Base-by-base conservation (phyloP, 2,113 vertebrate genomes). In the Typhlomys cinereus region DNA sequence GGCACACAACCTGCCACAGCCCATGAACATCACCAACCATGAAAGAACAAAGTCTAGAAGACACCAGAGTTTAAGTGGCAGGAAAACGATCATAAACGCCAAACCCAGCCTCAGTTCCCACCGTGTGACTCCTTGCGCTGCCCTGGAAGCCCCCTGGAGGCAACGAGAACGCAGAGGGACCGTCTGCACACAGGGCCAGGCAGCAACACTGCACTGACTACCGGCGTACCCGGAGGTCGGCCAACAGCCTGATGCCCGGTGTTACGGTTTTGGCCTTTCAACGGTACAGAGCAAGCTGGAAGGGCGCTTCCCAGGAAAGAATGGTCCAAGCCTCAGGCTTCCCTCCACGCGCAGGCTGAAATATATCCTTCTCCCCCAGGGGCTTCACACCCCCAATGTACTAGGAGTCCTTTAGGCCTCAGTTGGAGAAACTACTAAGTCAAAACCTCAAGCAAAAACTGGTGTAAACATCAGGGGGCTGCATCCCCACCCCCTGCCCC, bases 371-470 rank as follows among this genome's bases (percentile, higher is more conserved):
- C 17, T 2, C 2, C 10, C 14, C 48, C 25, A 4, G 2, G 1
- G 11, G 64, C 64, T 61, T 17, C 44, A 44, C 7, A 10, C 2
- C 7, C 57, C 48, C 15, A 20, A 1, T 0, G 1, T 1, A 34
- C 12, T 39, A 9, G 3, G 7, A 2, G 7, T 15, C 3, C 0
- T 15, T 27, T 0, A n/a, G 46, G 39, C 17, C 25, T 31, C 11
- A 2, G 4, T 18, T 0, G 31, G 54, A n/a, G 50, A 61, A 57
- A 67, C 62, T 6, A 5, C 46, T 34, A 12, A 14, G 17, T 27
- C 34, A 20, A 21, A 75, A 2, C 0, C 2, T 2, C 17, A n/a
- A 80, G 23, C 29, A 15, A 61, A 4, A 31, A 59, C 31, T 23
- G 9, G 29, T 25, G 4, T 1, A 5, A 2, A 36, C 3, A 5